Conservation (phyloP, 92 coral and sea anemone species). For the Pocillopora grandis region DNA sequence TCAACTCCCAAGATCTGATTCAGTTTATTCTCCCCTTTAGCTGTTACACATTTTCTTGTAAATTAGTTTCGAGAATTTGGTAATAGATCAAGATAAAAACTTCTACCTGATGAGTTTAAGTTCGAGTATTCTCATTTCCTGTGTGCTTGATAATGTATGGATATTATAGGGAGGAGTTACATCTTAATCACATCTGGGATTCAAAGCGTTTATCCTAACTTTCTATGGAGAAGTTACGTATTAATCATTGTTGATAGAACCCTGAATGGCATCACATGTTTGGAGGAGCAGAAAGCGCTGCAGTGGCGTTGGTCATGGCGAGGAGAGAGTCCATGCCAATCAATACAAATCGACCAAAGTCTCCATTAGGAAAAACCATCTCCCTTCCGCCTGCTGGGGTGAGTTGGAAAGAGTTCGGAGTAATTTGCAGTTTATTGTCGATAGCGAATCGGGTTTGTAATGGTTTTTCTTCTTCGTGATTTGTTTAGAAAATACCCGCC, state of each 20-base stretch:
- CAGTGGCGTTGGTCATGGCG: slow-evolving; percentile 40
- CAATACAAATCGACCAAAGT: slow-evolving; percentile 69
- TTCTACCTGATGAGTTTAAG: too few species aligned
- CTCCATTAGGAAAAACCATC: slow-evolving; percentile 74
- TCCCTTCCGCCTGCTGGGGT: slow-evolving; percentile 60
- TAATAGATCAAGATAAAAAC: too few species aligned
- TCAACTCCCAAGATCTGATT: too few species aligned
- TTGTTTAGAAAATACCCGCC: too few species aligned
- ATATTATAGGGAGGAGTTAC: too few species aligned
- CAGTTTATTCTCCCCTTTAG: too few species aligned
- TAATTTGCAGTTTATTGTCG: not conserved
- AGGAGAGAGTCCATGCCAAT: slow-evolving; percentile 64
- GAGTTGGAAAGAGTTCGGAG: not conserved
- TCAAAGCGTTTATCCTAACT: not conserved
- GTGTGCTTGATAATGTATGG: too few species aligned
- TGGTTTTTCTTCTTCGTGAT: not conserved
- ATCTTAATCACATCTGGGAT: not conserved
- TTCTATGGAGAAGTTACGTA: not conserved
- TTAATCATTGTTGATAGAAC: slow-evolving; percentile 50
- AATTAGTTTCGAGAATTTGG: too few species aligned
- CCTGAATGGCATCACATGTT: slow-evolving; percentile 99
- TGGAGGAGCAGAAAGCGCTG: slow-evolving; percentile 70
- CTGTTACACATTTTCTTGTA: too few species aligned
- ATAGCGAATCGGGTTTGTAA: not conserved
- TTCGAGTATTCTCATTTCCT: too few species aligned